Evolutionary conservation across 2,113 vertebrate species (phyloP).

Genomic region (Notechis scutatus): DNA sequence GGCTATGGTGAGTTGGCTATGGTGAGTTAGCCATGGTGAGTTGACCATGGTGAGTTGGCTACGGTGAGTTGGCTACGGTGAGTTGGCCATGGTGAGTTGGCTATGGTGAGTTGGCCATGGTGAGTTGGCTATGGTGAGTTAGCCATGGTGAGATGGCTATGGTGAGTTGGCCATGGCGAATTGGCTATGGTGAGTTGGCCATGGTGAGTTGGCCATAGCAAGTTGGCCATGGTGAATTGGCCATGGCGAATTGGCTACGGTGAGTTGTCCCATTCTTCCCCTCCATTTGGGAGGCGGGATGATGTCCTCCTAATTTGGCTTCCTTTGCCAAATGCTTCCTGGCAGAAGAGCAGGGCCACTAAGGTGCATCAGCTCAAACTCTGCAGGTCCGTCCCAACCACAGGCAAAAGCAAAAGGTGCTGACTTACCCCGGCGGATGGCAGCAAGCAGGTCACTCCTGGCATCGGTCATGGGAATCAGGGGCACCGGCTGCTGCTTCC

Average conservation of each 20-base stretch:
- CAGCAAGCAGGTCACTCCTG: slow-evolving; percentile 87
- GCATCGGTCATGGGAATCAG: slow-evolving; percentile 91
- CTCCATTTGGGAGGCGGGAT: not conserved
- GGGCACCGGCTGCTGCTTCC: slow-evolving; percentile 76
- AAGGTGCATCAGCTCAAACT: not conserved
- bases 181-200: too few relatives aligned
- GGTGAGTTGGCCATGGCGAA: too few relatives aligned
- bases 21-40: too few relatives aligned
- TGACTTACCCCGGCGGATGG: slow-evolving; percentile 84
- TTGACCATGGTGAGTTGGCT: too few relatives aligned
- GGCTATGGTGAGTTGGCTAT: too few relatives aligned
- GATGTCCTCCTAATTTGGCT: not conserved
- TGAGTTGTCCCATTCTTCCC: not conserved
- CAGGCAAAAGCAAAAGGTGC: fast-evolving
- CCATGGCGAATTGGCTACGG: too few relatives aligned
- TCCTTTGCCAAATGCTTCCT: not conserved
- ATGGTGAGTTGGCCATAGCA: not conserved
- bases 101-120: too few relatives aligned
- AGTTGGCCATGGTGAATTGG: not conserved
- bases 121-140: too few relatives aligned
- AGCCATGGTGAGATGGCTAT: too few relatives aligned
- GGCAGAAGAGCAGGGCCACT: not conserved
- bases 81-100: too few relatives aligned
- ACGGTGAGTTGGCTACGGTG: too few relatives aligned
- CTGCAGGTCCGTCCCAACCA: not conserved